phyloP scores from a whole-genome alignment of 23 tunicate species.

The Phallusia fumigata region DNA sequence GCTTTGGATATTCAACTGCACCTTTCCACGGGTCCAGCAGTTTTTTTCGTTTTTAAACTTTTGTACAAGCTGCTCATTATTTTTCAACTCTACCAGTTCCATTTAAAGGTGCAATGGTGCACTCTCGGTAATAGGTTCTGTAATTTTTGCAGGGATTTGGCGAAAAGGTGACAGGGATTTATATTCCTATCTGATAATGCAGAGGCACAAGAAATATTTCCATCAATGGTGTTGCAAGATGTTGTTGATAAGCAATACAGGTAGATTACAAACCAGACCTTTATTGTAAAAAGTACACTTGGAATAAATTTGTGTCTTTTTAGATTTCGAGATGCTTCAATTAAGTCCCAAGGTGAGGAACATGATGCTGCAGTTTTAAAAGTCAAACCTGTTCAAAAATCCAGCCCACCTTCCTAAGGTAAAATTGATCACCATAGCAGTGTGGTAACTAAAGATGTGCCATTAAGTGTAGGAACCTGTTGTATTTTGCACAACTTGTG shows the following conservation, averaged over 20 bases:
- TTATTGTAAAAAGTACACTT: not conserved
- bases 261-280: too few relatives aligned
- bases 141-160: slow-evolving; percentile 21
- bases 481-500: too few relatives aligned
- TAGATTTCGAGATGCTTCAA: not conserved
- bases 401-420: not conserved
- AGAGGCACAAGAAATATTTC: slow-evolving; percentile 27
- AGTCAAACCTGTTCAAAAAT: slow-evolving; percentile 15
- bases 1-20: slow-evolving; percentile 18
- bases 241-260: slow-evolving; percentile 32
- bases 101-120: slow-evolving; percentile 22
- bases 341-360: slow-evolving; percentile 15
- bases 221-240: slow-evolving; percentile 24
- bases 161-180: not conserved
- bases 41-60: slow-evolving; percentile 16
- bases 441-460: too few relatives aligned
- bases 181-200: slow-evolving; percentile 1
- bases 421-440: too few relatives aligned
- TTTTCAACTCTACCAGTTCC: slow-evolving; percentile 28
- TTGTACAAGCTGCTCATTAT: slow-evolving; percentile 10
- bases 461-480: too few relatives aligned
- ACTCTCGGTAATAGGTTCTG: slow-evolving; percentile 11
- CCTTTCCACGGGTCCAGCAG: slow-evolving; percentile 14
- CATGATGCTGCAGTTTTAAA: slow-evolving; percentile 33
- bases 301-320: not conserved